These are phyloP conservation scores for Alethe diademata DNA, from an alignment of 2,113 vertebrate genomes.

Conservation along the genomic window DNA sequence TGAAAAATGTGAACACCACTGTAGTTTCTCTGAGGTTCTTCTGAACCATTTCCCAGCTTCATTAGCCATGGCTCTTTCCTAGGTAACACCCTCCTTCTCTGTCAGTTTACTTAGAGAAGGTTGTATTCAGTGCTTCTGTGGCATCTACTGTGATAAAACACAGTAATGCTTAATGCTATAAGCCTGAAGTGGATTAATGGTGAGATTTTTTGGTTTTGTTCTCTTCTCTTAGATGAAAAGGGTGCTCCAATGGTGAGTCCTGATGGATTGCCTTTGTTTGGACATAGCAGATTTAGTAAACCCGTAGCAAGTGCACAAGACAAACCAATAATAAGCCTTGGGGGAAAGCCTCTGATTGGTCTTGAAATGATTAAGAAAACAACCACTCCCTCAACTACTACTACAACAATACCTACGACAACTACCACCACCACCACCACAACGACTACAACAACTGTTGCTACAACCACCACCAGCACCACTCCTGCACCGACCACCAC, in stretches of 20 bases:
- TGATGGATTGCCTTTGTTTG: slow-evolving; percentile 93
- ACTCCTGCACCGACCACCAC: slow-evolving; percentile 76
- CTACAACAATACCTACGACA: slow-evolving; percentile 59
- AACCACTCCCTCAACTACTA: slow-evolving; percentile 69
- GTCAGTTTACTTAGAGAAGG: not conserved
- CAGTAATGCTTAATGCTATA: not conserved
- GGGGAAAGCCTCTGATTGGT: slow-evolving; percentile 91
- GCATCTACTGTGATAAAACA: not conserved
- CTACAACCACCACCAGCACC: slow-evolving; percentile 71
- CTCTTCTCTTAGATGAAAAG: slow-evolving; percentile 79
- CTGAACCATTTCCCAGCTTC: not conserved
- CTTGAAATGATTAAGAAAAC: slow-evolving; percentile 83
- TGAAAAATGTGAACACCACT: not conserved
- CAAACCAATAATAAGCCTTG: slow-evolving; percentile 87
- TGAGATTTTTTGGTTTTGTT: not conserved
- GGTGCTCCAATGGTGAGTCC: slow-evolving; percentile 91
- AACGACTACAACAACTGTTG: slow-evolving; percentile 63
- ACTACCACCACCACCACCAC: slow-evolving; percentile 64
- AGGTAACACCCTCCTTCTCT: not conserved
- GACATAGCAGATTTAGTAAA: slow-evolving; percentile 86
- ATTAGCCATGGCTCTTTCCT: not conserved
- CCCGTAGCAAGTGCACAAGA: slow-evolving; percentile 92
- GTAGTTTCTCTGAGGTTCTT: not conserved
- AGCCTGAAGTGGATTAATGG: not conserved
- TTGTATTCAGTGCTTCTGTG: not conserved